Conservation (phyloP, 2,113 vertebrate genomes). For the Hirundichthys speculiger region DNA sequence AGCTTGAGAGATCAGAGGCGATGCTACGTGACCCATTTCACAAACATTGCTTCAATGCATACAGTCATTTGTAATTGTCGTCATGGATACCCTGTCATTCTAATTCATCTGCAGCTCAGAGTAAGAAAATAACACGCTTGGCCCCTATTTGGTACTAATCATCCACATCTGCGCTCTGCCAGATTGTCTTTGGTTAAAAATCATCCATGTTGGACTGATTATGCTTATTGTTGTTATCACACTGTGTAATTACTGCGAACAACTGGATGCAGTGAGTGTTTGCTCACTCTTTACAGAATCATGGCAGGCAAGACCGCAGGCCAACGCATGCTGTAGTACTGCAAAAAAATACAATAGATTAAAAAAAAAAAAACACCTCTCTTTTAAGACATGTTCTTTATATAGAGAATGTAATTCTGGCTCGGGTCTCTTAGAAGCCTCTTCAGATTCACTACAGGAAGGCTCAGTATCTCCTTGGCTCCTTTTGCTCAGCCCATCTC, state of each 20-base stretch:
- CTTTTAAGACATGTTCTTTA: neutral
- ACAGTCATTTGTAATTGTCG: conserved; percentile 35
- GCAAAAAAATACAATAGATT: conserved; percentile 4
- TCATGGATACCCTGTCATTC: conserved; percentile 48
- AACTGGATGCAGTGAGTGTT: conserved; percentile 18
- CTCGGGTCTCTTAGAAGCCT: neutral
- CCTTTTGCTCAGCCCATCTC: neutral
- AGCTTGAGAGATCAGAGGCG: conserved; percentile 14
- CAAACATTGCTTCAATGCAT: conserved; percentile 13
- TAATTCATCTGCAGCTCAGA: conserved; percentile 28
- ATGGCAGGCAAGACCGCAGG: conserved; percentile 14
- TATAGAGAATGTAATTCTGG: neutral
- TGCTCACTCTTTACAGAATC: conserved; percentile 21
- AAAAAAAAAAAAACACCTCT: conserved; percentile 20
- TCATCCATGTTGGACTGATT: conserved; percentile 31
- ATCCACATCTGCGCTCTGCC: conserved; percentile 28
- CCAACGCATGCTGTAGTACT: conserved; percentile 31
- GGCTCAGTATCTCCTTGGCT: conserved; percentile 3
- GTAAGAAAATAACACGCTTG: conserved; percentile 42
- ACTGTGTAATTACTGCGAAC: conserved; percentile 20
- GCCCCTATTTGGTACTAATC: conserved; percentile 39
- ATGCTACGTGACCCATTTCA: conserved; percentile 22
- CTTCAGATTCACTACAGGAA: conserved; percentile 5
- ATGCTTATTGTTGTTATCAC: conserved; percentile 37
- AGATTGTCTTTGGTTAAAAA: conserved; percentile 41